These are phyloP conservation scores for Drosophila infuscata DNA, from an alignment of 2,888 invertebrate genomes.

Conservation along the genomic window DNA sequence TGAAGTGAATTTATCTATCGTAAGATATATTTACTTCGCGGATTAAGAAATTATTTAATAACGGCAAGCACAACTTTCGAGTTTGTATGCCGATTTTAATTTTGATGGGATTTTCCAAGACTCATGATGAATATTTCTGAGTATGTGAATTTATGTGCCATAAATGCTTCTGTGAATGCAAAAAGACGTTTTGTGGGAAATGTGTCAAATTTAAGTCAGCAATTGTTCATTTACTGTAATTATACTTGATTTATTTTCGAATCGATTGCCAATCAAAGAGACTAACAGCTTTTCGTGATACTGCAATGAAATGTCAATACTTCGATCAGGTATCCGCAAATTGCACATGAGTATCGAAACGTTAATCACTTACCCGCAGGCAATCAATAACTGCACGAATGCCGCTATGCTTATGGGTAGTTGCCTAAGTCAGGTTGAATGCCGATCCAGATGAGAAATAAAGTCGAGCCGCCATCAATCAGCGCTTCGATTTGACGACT, in stretches of 20 bases:
- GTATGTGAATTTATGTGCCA: too few species aligned
- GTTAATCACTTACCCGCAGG: conserved; percentile 45
- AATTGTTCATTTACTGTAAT: background rate
- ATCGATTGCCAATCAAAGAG: background rate
- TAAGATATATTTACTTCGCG: background rate
- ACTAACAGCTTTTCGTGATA: background rate
- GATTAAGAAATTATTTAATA: background rate
- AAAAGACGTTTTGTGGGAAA: background rate
- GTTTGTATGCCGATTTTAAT: background rate
- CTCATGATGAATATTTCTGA: background rate
- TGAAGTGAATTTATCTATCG: background rate
- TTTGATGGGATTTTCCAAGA: background rate
- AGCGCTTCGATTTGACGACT: conserved; percentile 29
- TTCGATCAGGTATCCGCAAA: background rate
- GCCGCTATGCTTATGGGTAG: conserved; percentile 40
- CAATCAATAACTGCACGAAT: conserved; percentile 51
- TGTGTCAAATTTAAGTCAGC: background rate
- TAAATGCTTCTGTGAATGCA: background rate
- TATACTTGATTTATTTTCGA: background rate
- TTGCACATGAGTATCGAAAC: conserved; percentile 1
- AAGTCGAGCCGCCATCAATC: conserved; percentile 55
- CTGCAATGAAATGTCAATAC: background rate
- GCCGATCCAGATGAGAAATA: conserved; percentile 27
- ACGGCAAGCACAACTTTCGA: background rate
- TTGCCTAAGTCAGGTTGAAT: conserved; percentile 33